phyloP scores from a whole-genome alignment of 2,888 invertebrate genomes.

The Ochropacha duplaris region DNA sequence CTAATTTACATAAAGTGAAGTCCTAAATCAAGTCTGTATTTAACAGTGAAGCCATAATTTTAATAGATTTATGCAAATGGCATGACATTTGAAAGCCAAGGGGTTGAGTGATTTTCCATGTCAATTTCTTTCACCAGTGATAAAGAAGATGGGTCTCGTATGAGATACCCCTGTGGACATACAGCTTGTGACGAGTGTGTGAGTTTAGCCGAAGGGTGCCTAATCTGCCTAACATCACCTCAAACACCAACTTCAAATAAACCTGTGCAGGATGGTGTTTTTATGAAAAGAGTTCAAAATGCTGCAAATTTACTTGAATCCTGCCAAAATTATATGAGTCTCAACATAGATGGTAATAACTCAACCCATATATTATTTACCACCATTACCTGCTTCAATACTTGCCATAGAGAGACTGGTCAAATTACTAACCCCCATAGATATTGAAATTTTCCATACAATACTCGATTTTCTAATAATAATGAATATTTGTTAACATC shows the following conservation, averaged over 20 bases:
- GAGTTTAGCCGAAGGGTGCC: constrained; percentile 41
- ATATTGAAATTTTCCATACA: too few relatives aligned
- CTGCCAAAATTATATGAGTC: constrained; percentile 57
- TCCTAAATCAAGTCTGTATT: too few relatives aligned
- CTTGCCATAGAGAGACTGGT: too few relatives aligned
- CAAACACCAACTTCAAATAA: constrained; percentile 11
- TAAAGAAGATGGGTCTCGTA: constrained; percentile 42
- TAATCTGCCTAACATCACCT: constrained; percentile 49
- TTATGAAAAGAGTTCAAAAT: constrained; percentile 46
- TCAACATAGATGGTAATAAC: constrained; percentile 59
- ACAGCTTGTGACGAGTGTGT: constrained; percentile 58
- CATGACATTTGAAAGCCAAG: too few relatives aligned
- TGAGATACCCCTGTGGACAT: constrained; percentile 67
- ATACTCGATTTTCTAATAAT: too few relatives aligned
- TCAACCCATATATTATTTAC: background rate
- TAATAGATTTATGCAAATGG: too few relatives aligned
- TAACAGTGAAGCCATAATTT: too few relatives aligned
- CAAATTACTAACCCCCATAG: too few relatives aligned
- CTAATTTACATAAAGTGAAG: too few relatives aligned
- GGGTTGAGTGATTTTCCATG: too few relatives aligned
- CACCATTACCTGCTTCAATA: too few relatives aligned
- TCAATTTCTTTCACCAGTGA: constrained; percentile 50
- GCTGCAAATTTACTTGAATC: constrained; percentile 42
- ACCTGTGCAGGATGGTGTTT: constrained; percentile 41
- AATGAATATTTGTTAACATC: too few relatives aligned